Conservation (phyloP, 2,888 invertebrate genomes). For the Rhorus exstirpatorius region DNA sequence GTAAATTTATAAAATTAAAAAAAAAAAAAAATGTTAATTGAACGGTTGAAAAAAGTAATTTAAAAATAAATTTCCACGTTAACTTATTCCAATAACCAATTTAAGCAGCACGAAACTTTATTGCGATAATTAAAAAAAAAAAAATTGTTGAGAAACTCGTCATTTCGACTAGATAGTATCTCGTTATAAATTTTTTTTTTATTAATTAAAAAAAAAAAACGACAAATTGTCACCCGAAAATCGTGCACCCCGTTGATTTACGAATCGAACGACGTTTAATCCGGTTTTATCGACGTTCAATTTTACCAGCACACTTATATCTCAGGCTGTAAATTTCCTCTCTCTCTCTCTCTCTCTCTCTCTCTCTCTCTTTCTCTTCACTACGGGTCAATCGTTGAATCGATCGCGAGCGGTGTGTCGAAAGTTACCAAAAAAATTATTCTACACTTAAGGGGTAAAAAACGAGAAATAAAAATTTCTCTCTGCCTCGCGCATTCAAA, state of each 20-base stretch:
- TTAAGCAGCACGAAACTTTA: no score
- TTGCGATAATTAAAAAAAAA: no score
- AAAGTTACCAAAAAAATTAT: constrained; percentile 29
- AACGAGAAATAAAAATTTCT: neutral
- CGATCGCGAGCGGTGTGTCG: constrained; percentile 14
- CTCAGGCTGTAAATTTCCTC: constrained; percentile 38
- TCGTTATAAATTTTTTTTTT: constrained; percentile 68
- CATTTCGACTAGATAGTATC: no score
- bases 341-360: neutral
- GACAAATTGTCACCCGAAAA: constrained; percentile 28
- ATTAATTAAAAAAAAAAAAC: neutral
- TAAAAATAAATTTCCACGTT: neutral
- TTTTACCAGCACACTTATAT: constrained; percentile 19
- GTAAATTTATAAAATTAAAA: neutral
- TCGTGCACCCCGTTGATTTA: constrained; percentile 68
- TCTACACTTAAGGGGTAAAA: no score
- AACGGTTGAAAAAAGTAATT: no score
- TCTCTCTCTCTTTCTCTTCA: neutral
- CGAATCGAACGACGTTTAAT: constrained; percentile 72
- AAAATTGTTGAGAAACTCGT: no score
- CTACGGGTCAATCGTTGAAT: constrained; percentile 29
- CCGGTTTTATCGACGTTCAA: constrained; percentile 66
- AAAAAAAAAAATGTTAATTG: neutral
- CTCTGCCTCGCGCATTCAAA: constrained; percentile 26
- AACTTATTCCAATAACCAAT: no score